Evolutionary conservation across 2,797 vertebrate genomes (phyloP).

Genomic region (Adelosebastes latens): DNA sequence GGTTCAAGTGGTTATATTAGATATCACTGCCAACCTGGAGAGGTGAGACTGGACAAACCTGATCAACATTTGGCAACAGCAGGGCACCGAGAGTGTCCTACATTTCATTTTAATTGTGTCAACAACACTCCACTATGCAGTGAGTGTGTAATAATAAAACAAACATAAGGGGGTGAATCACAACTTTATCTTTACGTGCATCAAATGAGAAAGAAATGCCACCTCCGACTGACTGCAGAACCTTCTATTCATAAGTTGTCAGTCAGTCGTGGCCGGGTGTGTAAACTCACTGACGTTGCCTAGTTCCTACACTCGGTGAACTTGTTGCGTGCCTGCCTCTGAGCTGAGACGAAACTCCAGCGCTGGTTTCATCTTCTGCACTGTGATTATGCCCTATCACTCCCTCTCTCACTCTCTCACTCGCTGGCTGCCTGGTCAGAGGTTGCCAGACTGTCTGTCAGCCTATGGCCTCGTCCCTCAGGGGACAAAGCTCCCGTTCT

Average conservation of each 20-base stretch:
- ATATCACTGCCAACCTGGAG: neutral
- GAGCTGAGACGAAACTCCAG: constrained; percentile 48
- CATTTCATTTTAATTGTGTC: neutral
- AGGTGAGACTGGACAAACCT: neutral
- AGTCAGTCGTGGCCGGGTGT: neutral
- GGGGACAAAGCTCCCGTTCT: constrained; percentile 86
- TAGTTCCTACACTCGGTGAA: neutral
- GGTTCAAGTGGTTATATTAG: neutral
- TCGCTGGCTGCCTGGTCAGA: constrained; percentile 60
- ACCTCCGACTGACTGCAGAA: neutral
- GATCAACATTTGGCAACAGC: neutral
- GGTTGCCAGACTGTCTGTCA: constrained; percentile 80
- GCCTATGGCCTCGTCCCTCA: constrained; percentile 74
- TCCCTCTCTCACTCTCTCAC: constrained; percentile 30
- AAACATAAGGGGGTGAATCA: neutral
- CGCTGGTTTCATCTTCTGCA: constrained; percentile 50
- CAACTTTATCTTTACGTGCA: neutral
- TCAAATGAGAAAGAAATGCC: neutral
- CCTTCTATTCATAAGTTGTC: neutral
- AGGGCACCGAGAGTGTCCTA: neutral
- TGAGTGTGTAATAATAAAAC: no score
- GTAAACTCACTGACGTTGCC: constrained; percentile 3
- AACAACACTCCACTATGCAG: neutral
- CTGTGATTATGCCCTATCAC: constrained; percentile 47
- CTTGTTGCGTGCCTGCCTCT: neutral